A percentile compares a stretch with the other conserved stretches of the same genome.
Conservation (phyloP, 2,113 vertebrate genomes). For the Centropus bengalensis region DNA sequence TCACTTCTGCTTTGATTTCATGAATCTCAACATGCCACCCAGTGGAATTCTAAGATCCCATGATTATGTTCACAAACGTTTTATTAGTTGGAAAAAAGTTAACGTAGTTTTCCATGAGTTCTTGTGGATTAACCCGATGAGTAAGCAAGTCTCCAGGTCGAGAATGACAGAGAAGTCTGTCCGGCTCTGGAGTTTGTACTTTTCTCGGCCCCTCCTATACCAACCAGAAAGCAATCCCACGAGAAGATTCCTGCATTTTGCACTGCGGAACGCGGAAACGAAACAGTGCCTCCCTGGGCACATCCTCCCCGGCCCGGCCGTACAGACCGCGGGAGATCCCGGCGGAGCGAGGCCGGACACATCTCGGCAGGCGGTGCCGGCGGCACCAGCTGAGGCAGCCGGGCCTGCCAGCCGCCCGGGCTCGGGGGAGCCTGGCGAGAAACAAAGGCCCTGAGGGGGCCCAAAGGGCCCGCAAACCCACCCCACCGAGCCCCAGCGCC, state of each 20-base stretch:
- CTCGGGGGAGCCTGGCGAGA: not conserved
- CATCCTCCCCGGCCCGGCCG: not conserved
- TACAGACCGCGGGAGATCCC: too few species aligned
- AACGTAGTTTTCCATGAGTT: not conserved
- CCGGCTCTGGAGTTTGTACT: not conserved
- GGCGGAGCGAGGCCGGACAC: too few species aligned
- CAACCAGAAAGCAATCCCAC: not conserved
- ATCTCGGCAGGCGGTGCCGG: not conserved
- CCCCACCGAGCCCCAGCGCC: rapidly evolving
- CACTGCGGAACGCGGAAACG: not conserved
- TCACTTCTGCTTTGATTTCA: not conserved
- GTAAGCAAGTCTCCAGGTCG: not conserved
- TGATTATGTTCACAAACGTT: not conserved
- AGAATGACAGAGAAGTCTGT: not conserved
- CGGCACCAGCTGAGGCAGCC: not conserved
- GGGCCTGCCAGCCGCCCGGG: not conserved
- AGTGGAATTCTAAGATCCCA: not conserved
- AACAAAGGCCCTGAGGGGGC: rapidly evolving
- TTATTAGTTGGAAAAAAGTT: not conserved
- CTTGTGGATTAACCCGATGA: not conserved
- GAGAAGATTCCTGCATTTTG: not conserved
- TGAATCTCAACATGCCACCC: rapidly evolving
- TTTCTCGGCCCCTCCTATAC: not conserved
- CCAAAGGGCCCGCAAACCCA: not conserved
- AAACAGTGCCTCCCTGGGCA: not conserved